Percentiles rank a stretch among this genome's conserved stretches.
These are phyloP conservation scores for Diaphora mendica DNA, from an alignment of 2,888 invertebrate genomes.

Conservation along the genomic window DNA sequence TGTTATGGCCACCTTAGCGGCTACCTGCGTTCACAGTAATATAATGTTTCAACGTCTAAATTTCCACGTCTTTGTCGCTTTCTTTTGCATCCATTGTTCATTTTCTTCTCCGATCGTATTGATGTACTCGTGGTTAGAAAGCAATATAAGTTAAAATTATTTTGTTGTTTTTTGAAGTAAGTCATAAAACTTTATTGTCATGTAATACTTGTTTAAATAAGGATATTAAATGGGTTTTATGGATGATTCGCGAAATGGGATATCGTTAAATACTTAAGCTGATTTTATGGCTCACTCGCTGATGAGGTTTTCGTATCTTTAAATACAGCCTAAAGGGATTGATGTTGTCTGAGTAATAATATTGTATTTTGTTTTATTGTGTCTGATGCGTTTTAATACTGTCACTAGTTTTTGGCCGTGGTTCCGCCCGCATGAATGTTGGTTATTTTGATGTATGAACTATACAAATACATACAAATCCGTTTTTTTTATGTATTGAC, in stretches of 20 bases:
- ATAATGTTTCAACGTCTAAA: constrained; percentile 9
- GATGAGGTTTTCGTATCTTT: constrained; percentile 27
- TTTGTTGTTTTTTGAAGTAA: constrained; percentile 41
- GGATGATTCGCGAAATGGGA: constrained; percentile 42
- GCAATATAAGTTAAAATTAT: constrained; percentile 22
- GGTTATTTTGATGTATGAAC: too few relatives aligned
- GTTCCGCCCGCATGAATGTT: too few relatives aligned
- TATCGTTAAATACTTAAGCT: constrained; percentile 47
- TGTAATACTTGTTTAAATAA: constrained; percentile 54
- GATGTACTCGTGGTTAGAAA: background rate
- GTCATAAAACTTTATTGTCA: constrained; percentile 44
- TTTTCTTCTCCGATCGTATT: background rate
- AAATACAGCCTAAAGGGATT: constrained; percentile 7
- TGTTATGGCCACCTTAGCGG: constrained; percentile 54
- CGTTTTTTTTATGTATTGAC: too few relatives aligned
- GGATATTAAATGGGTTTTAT: constrained; percentile 49
- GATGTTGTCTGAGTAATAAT: constrained; percentile 2
- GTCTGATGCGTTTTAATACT: background rate
- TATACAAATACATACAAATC: too few relatives aligned
- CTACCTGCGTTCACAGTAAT: constrained; percentile 30
- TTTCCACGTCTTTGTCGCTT: constrained; percentile 19
- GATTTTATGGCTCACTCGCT: constrained; percentile 42
- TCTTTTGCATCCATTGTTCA: background rate
- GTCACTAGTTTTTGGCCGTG: too few relatives aligned
- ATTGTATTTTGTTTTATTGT: background rate